Percentiles rank a stretch among this genome's conserved stretches.
Evolutionary conservation across 2,113 vertebrate genomes (phyloP).

Genomic region (Oryzias woworae): DNA sequence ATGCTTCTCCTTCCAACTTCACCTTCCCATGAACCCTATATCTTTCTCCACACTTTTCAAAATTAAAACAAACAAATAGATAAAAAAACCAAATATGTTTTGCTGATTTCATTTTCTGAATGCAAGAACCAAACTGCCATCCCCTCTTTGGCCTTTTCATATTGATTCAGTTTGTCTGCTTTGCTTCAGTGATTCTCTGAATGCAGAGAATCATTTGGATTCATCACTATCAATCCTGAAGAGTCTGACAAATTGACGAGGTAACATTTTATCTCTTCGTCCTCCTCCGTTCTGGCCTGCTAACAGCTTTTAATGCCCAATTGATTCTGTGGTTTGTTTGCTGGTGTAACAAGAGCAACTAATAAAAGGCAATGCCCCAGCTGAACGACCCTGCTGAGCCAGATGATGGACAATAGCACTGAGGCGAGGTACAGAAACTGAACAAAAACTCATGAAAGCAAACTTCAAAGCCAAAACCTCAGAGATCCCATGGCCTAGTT

Average conservation of each 20-base stretch:
- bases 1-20: conserved; percentile 14
- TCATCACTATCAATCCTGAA: conserved; percentile 27
- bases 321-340: conserved; percentile 63
- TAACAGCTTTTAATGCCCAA: conserved; percentile 60
- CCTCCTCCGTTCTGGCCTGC: conserved; percentile 13
- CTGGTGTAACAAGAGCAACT: conserved; percentile 39
- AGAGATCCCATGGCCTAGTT: conserved; percentile 62
- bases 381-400: conserved; percentile 47
- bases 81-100: conserved; percentile 21
- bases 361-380: conserved; percentile 61
- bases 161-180: conserved; percentile 23
- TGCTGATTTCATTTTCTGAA: conserved; percentile 2
- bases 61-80: not conserved
- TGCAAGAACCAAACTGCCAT: conserved; percentile 17
- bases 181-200: conserved; percentile 40
- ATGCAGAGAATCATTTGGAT: conserved; percentile 18
- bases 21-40: not conserved
- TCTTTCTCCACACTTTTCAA: conserved; percentile 7
- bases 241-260: conserved; percentile 35
- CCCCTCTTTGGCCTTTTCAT: conserved; percentile 6
- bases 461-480: conserved; percentile 35
- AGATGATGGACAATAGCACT: conserved; percentile 31
- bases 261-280: conserved; percentile 54
- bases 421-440: not conserved
- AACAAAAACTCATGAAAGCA: conserved; percentile 4